Evolutionary conservation across 2,797 vertebrate species (phyloP), one percentile per base, ranked within the genome.

Genomic region (Sebastes matsubarae): DNA sequence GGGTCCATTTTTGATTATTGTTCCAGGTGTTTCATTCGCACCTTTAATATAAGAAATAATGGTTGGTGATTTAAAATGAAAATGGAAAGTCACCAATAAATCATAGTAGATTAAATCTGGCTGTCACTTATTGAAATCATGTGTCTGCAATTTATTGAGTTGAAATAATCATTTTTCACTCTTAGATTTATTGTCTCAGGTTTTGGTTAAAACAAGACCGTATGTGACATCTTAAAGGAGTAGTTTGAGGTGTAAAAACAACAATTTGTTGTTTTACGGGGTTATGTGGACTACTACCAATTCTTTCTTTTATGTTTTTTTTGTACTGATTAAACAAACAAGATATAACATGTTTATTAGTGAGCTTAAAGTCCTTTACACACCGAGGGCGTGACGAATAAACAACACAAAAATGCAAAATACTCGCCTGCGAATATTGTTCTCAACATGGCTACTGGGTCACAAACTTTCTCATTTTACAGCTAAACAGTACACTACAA

Each of bases 1-100:
- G 57, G 55, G 42, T 61, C 52, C 30, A 75, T 42, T 68, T 87
- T 64, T 75, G 54, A 70, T 87, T 78, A 25, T 68, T 71, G 27
- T 72, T 50, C 24, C 52, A 29, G 8, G 6, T 52, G 16, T 60
- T 65, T 86, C 61, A 80, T 82, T 77, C 54, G 25, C 54, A 68
- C 18, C 25, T 65, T 29, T 38, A 20, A 5, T 61, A 7, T 57
- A 46, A 54, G 8, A 75, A 79, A 64, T 80, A 66, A 84, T 80
- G 32, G n/a, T 27, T 1, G 2, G 13, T 34, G n/a, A 36, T 82
- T 79, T 10, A 58, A 67, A 32, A 42, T 30, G 58, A 59, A 77
- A 69, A 72, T 72, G 27, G 60, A 83, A 68, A 71, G 55, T 68
- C 52, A 52, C 5, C 8, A 58, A 11, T 29, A 36, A 38, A 20